Evolutionary conservation across 2,888 invertebrate genomes (phyloP).

Genomic region (Anthrax anthrax): DNA sequence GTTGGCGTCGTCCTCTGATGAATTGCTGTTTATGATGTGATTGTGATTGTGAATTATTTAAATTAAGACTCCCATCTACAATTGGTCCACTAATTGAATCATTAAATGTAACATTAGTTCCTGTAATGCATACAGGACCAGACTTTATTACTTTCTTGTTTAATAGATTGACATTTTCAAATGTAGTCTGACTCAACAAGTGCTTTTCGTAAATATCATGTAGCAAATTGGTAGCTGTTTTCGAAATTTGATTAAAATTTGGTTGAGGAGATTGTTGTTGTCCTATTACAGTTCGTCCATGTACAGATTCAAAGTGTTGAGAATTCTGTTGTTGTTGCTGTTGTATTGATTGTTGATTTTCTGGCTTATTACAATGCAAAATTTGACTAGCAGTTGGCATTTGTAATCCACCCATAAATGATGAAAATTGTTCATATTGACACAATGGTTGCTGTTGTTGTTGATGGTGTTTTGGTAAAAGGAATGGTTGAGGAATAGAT

Average conservation of each 20-base stretch:
- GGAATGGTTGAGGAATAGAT: conserved; percentile 15
- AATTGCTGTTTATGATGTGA: conserved; percentile 10
- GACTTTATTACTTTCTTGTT: background rate
- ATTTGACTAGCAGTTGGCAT: background rate
- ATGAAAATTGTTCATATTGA: background rate
- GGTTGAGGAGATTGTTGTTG: conserved; percentile 11
- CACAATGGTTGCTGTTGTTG: background rate
- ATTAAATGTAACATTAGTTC: background rate
- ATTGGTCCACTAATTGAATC: background rate
- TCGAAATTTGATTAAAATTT: conserved; percentile 27
- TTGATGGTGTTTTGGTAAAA: conserved; percentile 9
- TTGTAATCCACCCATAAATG: background rate
- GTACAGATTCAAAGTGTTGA: conserved; percentile 5
- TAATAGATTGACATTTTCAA: conserved; percentile 13
- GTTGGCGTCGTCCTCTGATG: conserved; percentile 3
- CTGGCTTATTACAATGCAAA: background rate
- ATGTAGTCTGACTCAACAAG: conserved; percentile 26
- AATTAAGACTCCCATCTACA: conserved; percentile 2
- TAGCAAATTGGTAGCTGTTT: conserved; percentile 25
- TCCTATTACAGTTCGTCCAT: background rate
- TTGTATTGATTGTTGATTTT: background rate
- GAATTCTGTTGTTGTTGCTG: conserved; percentile 4
- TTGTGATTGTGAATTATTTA: conserved; percentile 7
- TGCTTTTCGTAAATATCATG: conserved; percentile 27
- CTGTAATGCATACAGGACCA: background rate